Conservation (phyloP, 2,797 vertebrate genomes). For the Halcyon leucocephala region DNA sequence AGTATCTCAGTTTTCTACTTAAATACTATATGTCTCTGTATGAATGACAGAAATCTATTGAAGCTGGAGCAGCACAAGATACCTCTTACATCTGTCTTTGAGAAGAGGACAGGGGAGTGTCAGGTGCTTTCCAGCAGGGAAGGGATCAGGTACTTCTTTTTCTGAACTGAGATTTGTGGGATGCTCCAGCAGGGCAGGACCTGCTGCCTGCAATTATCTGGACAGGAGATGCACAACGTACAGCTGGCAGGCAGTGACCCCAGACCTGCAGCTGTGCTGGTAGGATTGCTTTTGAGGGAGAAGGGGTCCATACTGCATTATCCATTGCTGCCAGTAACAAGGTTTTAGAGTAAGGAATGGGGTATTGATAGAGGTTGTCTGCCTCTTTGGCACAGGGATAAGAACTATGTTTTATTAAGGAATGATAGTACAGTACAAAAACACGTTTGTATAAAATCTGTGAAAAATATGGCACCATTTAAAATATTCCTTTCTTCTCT, state of each 20-base stretch:
- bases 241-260: not conserved
- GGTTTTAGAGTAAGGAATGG: not conserved
- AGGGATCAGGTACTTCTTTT: not conserved
- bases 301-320: fast-evolving
- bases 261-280: fast-evolving
- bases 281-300: not conserved
- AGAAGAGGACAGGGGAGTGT: not conserved
- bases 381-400: not conserved
- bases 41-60: not conserved
- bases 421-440: conserved; percentile 10
- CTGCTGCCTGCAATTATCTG: not conserved
- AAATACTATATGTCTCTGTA: not conserved
- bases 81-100: not conserved
- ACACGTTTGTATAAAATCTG: not conserved
- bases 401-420: not conserved
- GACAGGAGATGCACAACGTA: not conserved
- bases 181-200: not conserved
- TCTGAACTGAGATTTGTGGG: not conserved
- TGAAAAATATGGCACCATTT: conserved; percentile 13
- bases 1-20: conserved; percentile 32
- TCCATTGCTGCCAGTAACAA: not conserved
- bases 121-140: not conserved
- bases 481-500: not conserved
- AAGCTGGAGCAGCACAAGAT: not conserved
- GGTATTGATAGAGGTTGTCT: not conserved